phyloP scores from a whole-genome alignment of 2,113 vertebrate genomes.

The Prolemur simus region DNA sequence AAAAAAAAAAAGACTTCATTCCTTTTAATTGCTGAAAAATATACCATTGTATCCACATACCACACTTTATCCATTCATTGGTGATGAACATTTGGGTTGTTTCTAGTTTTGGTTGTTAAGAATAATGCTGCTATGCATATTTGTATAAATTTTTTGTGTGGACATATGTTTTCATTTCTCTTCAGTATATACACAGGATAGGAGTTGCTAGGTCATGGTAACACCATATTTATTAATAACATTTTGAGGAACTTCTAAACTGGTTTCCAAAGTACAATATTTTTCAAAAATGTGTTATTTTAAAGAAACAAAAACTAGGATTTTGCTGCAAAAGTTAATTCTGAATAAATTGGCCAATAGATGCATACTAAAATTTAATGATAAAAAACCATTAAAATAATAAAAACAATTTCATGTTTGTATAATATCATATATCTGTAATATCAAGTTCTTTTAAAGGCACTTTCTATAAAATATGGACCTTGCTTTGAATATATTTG shows the following conservation, averaged over 20 bases:
- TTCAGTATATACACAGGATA: slow-evolving; percentile 1
- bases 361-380: slow-evolving; percentile 13
- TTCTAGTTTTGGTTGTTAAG: slow-evolving; percentile 6
- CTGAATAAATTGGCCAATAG: neutral
- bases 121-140: neutral
- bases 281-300: neutral
- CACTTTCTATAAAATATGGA: slow-evolving; percentile 1
- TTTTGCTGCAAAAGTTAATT: slow-evolving; percentile 32
- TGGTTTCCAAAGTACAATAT: slow-evolving; percentile 36
- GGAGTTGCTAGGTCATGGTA: neutral
- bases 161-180: neutral
- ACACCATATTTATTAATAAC: neutral
- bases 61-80: neutral
- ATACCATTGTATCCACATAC: neutral
- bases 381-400: neutral
- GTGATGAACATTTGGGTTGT: neutral
- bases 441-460: neutral
- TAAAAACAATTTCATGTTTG: neutral
- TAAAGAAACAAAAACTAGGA: slow-evolving; percentile 28
- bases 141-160: neutral
- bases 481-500: slow-evolving; percentile 39
- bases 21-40: neutral
- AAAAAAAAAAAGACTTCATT: neutral
- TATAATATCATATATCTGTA: neutral
- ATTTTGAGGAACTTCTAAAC: slow-evolving; percentile 33